Evolutionary conservation across 2,113 vertebrate species (phyloP).

Genomic region (Azemiops feae): DNA sequence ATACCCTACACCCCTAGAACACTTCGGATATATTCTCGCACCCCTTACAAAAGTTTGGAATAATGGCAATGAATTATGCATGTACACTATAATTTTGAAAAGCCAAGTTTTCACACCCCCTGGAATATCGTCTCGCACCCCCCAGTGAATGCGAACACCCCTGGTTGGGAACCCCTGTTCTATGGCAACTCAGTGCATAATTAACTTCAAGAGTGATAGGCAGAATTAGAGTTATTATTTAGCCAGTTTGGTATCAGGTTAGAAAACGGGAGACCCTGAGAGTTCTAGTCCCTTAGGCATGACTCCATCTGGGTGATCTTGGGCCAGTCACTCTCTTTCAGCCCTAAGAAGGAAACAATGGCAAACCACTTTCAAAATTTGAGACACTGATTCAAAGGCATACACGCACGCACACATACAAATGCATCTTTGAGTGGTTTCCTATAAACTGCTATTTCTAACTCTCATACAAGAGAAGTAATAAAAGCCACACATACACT

Average conservation of each 20-base stretch:
- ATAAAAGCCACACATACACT: not conserved
- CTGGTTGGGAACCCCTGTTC: too few relatives aligned
- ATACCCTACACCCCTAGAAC: too few relatives aligned
- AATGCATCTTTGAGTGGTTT: not conserved
- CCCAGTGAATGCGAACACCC: too few relatives aligned
- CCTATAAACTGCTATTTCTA: not conserved
- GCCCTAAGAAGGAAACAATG: not conserved
- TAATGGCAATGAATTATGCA: too few relatives aligned
- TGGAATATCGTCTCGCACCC: too few relatives aligned
- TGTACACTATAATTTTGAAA: too few relatives aligned
- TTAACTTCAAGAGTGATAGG: not conserved
- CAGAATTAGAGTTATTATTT: not conserved
- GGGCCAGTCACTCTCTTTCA: not conserved
- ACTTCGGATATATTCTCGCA: too few relatives aligned
- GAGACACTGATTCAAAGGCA: not conserved
- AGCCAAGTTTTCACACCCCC: too few relatives aligned
- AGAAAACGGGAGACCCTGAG: not conserved
- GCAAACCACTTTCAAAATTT: not conserved
- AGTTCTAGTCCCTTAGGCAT: not conserved
- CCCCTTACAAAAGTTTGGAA: too few relatives aligned
- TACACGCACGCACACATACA: not conserved
- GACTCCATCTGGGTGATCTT: not conserved
- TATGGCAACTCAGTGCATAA: not conserved
- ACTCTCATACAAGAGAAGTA: not conserved
- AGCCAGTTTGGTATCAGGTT: not conserved